Base-by-base conservation (phyloP, 2,888 invertebrate genomes). In the Imbricaverruca yamaguchii region DNA sequence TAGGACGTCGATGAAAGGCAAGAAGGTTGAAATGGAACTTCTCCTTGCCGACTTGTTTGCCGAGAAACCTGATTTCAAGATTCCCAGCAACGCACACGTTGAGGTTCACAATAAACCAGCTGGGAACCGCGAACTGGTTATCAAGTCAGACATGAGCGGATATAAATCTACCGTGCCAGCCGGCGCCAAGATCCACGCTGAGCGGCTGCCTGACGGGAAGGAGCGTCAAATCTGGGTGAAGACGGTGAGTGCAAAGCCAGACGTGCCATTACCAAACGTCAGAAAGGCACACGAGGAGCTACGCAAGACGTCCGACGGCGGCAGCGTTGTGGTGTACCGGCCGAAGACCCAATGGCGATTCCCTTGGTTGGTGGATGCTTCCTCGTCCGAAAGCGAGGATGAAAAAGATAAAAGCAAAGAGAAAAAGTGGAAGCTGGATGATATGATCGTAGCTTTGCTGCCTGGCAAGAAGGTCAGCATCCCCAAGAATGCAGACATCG, bases 271-370 rank as follows among this genome's bases (percentile, higher is more conserved):
- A 6, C 74, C 74, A 10, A 74, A 74, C 53, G 74, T 74, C 6
- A 23, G 74, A 7, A 74, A 74, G 53, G 74, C 74, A 53, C 74
- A 74, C 55, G 74, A 74, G 21, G 74, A 74, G 21, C 1, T 74
- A 55, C 15, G 74, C 9, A 74, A 74, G 74, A 74, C 74, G 4
- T 74, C 74, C 18, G 74, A 74, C 55, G 74, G 74, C 4, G 74
- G 74, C 55, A 55, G 53, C 21, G 74, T 74, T 18, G 53, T 74
- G 1, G 74, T 74, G 53, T 74, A 74, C 74, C 74, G 74, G 21
- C 74, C 74, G 9, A 74, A 74, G n/a, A 74, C 74, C 10, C 74
- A 74, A 21, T 74, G 74, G 74, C 74, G 74, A 10, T 74, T 74
- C 55, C 74, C 74, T 8, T 74, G 74, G 74, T 55, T 74, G 7